Conservation (phyloP, 2,888 invertebrate genomes). For the Sinelater perroti region DNA sequence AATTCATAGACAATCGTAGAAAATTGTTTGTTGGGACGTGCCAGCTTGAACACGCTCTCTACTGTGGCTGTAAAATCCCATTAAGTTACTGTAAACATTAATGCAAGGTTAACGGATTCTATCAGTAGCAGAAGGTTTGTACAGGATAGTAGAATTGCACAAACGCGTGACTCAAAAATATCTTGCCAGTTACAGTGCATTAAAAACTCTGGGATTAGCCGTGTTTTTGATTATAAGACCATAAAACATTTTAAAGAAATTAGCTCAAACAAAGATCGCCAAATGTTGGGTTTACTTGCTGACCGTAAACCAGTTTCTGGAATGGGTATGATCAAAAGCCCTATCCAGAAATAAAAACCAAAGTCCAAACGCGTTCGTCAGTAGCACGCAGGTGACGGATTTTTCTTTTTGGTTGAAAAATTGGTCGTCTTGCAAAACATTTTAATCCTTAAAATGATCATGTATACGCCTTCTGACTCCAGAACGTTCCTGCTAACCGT, state of each 20-base stretch:
- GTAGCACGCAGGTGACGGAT: too few species aligned
- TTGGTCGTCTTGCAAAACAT: too few species aligned
- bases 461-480: too few species aligned
- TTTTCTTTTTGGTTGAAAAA: too few species aligned
- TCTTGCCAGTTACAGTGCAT: not conserved
- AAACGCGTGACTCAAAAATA: not conserved
- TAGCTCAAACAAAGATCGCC: not conserved
- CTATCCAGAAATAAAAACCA: not conserved
- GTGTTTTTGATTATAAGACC: too few species aligned
- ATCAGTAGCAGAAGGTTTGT: not conserved
- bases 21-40: too few species aligned
- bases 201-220: not conserved
- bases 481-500: too few species aligned
- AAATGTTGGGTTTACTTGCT: not conserved
- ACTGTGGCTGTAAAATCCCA: not conserved
- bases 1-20: not conserved
- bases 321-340: not conserved
- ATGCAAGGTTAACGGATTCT: not conserved
- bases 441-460: too few species aligned
- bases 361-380: too few species aligned
- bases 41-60: not conserved
- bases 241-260: not conserved
- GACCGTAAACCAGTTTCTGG: not conserved
- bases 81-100: not conserved
- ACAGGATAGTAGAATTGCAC: not conserved